Evolutionary conservation across 1,140 invertebrate species (phyloP).

Genomic region (Gerris buenoi): DNA sequence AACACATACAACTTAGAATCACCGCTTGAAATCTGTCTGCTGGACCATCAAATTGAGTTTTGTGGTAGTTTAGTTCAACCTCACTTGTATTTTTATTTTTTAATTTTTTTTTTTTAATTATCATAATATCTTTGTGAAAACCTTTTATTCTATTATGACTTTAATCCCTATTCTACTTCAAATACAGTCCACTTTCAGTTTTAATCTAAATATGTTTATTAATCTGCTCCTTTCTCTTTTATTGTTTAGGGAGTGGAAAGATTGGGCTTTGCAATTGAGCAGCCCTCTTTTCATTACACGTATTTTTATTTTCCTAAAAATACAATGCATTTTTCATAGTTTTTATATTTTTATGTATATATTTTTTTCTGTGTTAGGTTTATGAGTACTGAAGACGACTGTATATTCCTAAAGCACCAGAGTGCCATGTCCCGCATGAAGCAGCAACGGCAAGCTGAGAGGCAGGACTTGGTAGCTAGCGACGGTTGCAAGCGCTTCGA

Average conservation of each 20-base stretch:
- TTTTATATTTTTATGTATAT: not conserved
- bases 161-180: too few relatives aligned
- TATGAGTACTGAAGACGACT: not conserved
- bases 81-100: too few relatives aligned
- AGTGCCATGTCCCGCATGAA: not conserved
- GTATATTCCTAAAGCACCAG: not conserved
- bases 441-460: not conserved
- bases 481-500: not conserved
- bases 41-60: too few relatives aligned
- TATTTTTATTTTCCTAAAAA: not conserved
- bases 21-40: too few relatives aligned
- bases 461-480: not conserved
- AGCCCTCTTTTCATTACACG: not conserved
- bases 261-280: not conserved
- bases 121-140: too few relatives aligned
- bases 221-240: not conserved
- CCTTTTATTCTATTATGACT: too few relatives aligned
- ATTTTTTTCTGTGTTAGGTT: not conserved
- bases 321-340: too few relatives aligned
- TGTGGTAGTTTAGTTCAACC: too few relatives aligned
- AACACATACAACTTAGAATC: too few relatives aligned
- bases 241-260: not conserved
- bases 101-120: too few relatives aligned
- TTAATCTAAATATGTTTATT: not conserved
- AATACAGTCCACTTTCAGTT: not conserved